Evolutionary conservation across 2,888 invertebrate genomes (phyloP).

Genomic region (Drosophila tanythrix): DNA sequence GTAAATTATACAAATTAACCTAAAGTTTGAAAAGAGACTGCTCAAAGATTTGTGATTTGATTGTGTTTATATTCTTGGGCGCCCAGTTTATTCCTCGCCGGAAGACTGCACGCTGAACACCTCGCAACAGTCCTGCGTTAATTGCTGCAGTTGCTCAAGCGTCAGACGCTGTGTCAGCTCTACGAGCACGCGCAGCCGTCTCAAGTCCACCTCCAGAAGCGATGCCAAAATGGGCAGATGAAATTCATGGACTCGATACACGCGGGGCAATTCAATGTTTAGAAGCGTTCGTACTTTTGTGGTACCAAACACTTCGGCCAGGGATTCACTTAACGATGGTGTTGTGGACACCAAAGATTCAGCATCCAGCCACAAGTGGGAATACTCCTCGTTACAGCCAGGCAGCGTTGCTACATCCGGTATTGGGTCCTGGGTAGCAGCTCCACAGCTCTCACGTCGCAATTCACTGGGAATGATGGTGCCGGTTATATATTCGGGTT

Average conservation of each 20-base stretch:
- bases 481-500: background rate
- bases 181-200: slow-evolving; percentile 58
- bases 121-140: slow-evolving; percentile 8
- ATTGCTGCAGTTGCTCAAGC: slow-evolving; percentile 42
- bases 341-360: slow-evolving; percentile 42
- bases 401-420: background rate
- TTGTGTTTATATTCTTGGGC: background rate
- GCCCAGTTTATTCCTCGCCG: slow-evolving; percentile 8
- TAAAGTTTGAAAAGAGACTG: slow-evolving; percentile 36
- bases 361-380: slow-evolving; percentile 10
- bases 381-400: background rate
- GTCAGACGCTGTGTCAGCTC: slow-evolving; percentile 59
- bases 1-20: slow-evolving; percentile 57
- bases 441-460: background rate
- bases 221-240: slow-evolving; percentile 74
- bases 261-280: slow-evolving; percentile 54
- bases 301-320: slow-evolving; percentile 73
- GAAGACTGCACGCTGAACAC: slow-evolving; percentile 18
- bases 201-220: slow-evolving; percentile 65
- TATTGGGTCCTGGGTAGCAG: background rate
- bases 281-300: slow-evolving; percentile 65
- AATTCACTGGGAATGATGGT: slow-evolving; percentile 5
- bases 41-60: slow-evolving; percentile 7
- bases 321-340: slow-evolving; percentile 76
- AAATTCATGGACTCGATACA: slow-evolving; percentile 63